These are phyloP conservation scores for Hirtodrosophila duncani DNA, from an alignment of 2,888 invertebrate species.

Conservation along the genomic window DNA sequence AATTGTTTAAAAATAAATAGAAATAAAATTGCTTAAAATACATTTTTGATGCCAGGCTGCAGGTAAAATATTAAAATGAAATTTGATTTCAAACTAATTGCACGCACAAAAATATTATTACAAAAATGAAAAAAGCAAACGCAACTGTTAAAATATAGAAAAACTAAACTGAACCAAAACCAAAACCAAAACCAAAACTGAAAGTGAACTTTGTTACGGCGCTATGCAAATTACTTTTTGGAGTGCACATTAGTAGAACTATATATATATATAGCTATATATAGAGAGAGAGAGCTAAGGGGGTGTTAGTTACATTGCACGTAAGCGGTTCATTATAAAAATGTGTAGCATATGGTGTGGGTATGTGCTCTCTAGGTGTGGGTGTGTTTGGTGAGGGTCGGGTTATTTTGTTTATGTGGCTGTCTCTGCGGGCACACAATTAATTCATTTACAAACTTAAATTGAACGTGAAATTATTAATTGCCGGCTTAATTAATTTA, in stretches of 20 bases:
- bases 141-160: too few relatives aligned
- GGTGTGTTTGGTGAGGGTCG: slow-evolving; percentile 15
- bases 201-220: slow-evolving; percentile 44
- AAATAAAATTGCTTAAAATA: slow-evolving; percentile 23
- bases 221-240: slow-evolving; percentile 58
- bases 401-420: slow-evolving; percentile 25
- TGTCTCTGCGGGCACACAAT: slow-evolving; percentile 36
- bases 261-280: too few relatives aligned
- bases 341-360: not conserved
- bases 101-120: too few relatives aligned
- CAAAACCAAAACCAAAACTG: slow-evolving; percentile 12
- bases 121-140: too few relatives aligned
- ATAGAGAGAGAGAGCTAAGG: too few relatives aligned
- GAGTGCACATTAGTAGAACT: slow-evolving; percentile 45
- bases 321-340: not conserved
- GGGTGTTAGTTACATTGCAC: not conserved
- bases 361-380: slow-evolving; percentile 6
- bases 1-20: slow-evolving; percentile 12
- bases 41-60: slow-evolving; percentile 38
- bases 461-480: slow-evolving; percentile 68
- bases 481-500: slow-evolving; percentile 60
- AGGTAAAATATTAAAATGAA: slow-evolving; percentile 57
- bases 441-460: slow-evolving; percentile 58
- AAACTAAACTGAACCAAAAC: too few relatives aligned
- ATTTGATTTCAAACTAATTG: slow-evolving; percentile 32